Base-by-base conservation (phyloP, 35 echinoderm and acorn worm species). In the Heliocidaris erythrogramma region DNA sequence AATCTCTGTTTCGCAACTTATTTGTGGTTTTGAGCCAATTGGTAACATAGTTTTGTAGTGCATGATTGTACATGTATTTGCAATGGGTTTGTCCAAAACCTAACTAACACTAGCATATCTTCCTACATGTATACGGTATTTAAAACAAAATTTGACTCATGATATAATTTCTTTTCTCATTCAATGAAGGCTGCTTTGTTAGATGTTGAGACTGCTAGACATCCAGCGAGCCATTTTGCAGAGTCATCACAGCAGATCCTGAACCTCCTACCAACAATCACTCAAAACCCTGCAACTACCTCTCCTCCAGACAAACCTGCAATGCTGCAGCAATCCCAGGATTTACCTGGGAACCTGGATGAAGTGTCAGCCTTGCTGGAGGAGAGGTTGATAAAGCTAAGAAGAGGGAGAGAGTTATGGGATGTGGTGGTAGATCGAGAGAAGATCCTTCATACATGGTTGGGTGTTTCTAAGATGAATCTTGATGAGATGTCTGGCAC, bases 331-430 rank as follows among this genome's bases (percentile, higher is more conserved):
- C 47, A 59, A 29, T 13, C 32, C 85, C 85, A 48, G 49, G 85
- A 88, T 31, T 21, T 91, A 49, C 93, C 21, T 30, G 87, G 48
- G 31, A 88, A 31, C 31, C 49, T 48, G 86, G 48, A 52, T 30
- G 91, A 59, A 29, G 48, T 59, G 14, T 49, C 48, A 47, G 94
- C 48, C 29, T 48, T 91, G 32, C 24, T 96, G 65, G 92, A 96
- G 29, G 93, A 96, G 93, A 94, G 95, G 95, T 89, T 89, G 49
- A 31, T 16, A 9, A 86, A 91, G 30, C 95, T 96, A 7, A 88
- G 86, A 86, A 96, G 93, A 56, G 90, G 92, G 59, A 30, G 92
- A 42, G 95, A 88, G 48, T 53, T 96, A 31, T 96, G 95, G 95
- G 93, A 96, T 9, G 65, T 50, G 49, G 95, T 96, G 48, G 16